These are phyloP conservation scores for Melanchra persicariae DNA, from an alignment of 2,888 invertebrate genomes.

Conservation along the genomic window DNA sequence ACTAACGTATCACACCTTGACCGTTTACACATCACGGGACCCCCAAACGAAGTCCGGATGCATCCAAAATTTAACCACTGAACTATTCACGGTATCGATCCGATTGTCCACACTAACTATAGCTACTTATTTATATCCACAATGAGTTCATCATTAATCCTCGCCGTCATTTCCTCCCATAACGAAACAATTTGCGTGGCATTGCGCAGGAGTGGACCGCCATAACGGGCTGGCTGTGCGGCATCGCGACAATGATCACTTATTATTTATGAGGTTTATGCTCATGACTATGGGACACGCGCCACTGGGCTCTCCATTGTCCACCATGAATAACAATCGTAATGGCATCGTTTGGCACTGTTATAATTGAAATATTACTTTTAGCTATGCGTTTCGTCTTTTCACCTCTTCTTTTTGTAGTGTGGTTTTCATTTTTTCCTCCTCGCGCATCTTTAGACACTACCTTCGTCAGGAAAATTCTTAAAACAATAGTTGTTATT, in stretches of 20 bases:
- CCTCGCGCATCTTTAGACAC: background rate
- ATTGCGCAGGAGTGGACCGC: constrained; percentile 67
- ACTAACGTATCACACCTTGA: background rate
- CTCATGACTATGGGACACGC: constrained; percentile 62
- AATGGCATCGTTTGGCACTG: constrained; percentile 51
- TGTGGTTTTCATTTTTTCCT: constrained; percentile 24
- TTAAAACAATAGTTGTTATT: constrained; percentile 18
- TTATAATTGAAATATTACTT: constrained; percentile 28
- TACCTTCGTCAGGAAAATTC: constrained; percentile 9
- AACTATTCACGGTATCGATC: constrained; percentile 25
- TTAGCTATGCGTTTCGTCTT: constrained; percentile 31
- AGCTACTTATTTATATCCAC: constrained; percentile 37
- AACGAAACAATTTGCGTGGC: constrained; percentile 65
- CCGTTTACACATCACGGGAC: background rate
- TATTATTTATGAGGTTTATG: constrained; percentile 67
- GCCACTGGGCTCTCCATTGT: constrained; percentile 67
- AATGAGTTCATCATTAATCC: constrained; percentile 54
- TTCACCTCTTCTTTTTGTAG: background rate
- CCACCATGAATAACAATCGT: constrained; percentile 68
- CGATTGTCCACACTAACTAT: background rate
- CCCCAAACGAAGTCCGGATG: constrained; percentile 39
- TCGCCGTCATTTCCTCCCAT: constrained; percentile 57
- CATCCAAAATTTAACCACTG: constrained; percentile 2
- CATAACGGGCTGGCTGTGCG: constrained; percentile 69
- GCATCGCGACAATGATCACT: constrained; percentile 67